Conservation (phyloP, 2,888 invertebrate species). For the Himalopsyche tibetana region DNA sequence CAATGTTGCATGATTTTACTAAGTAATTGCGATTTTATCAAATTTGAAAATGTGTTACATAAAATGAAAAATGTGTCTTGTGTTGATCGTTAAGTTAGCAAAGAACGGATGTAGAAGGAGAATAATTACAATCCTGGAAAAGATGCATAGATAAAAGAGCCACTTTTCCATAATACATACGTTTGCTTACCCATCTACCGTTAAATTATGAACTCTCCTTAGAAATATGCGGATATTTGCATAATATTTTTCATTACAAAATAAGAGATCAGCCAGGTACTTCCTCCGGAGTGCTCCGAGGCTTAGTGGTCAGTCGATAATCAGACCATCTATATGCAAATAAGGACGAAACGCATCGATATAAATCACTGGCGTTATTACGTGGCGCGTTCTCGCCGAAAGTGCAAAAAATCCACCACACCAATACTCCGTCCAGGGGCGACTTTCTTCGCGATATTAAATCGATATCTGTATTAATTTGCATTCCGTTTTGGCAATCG, state of each 20-base stretch:
- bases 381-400: slow-evolving; percentile 51
- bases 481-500: slow-evolving; percentile 9
- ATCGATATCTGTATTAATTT: slow-evolving; percentile 21
- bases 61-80: no score
- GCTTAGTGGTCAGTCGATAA: slow-evolving; percentile 53
- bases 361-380: slow-evolving; percentile 64
- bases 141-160: no score
- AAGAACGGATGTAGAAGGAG: no score
- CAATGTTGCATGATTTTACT: no score
- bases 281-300: slow-evolving; percentile 21
- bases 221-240: slow-evolving; percentile 51
- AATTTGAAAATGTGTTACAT: no score
- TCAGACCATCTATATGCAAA: slow-evolving; percentile 65
- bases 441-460: slow-evolving; percentile 15
- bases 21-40: no score
- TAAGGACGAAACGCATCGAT: slow-evolving; percentile 61
- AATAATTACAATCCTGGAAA: no score
- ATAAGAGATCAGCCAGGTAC: slow-evolving; percentile 54
- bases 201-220: slow-evolving; percentile 11
- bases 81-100: no score
- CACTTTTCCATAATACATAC: no score
- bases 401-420: slow-evolving; percentile 17
- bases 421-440: background rate
- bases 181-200: background rate
- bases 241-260: slow-evolving; percentile 50